Evolutionary conservation across 2,797 vertebrate species (phyloP).

Genomic region (Tapera naevia): DNA sequence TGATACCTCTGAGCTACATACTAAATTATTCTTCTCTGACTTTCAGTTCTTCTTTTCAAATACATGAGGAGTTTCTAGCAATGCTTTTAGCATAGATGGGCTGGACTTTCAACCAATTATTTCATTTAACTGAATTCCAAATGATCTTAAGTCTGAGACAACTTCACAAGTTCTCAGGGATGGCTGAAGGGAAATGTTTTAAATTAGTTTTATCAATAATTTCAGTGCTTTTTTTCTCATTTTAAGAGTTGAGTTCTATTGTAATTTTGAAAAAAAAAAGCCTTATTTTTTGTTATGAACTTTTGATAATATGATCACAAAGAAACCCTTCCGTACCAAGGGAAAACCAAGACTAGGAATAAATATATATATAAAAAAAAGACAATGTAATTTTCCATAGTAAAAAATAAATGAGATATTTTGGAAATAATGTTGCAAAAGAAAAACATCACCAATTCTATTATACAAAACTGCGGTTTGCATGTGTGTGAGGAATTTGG

Average conservation of each 20-base stretch:
- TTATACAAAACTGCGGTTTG: not conserved
- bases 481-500: not conserved
- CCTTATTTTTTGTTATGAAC: not conserved
- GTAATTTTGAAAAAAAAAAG: not conserved
- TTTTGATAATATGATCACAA: not conserved
- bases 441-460: not conserved
- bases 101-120: constrained; percentile 42
- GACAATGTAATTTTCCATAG: not conserved
- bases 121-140: constrained; percentile 30
- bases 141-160: constrained; percentile 15
- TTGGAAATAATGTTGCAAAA: not conserved
- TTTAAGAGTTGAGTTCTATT: not conserved
- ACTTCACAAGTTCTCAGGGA: constrained; percentile 2
- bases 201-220: constrained; percentile 63
- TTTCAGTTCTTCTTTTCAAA: constrained; percentile 56
- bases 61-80: constrained; percentile 31
- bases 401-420: not conserved
- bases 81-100: constrained; percentile 17
- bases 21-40: constrained; percentile 56
- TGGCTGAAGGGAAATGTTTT: constrained; percentile 42
- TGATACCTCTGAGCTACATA: constrained; percentile 55
- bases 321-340: not conserved
- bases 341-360: not conserved
- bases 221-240: not conserved
- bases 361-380: not conserved